These are phyloP conservation scores for Salvelinus sp. DNA, from an alignment of 2,113 vertebrate species.

Conservation along the genomic window DNA sequence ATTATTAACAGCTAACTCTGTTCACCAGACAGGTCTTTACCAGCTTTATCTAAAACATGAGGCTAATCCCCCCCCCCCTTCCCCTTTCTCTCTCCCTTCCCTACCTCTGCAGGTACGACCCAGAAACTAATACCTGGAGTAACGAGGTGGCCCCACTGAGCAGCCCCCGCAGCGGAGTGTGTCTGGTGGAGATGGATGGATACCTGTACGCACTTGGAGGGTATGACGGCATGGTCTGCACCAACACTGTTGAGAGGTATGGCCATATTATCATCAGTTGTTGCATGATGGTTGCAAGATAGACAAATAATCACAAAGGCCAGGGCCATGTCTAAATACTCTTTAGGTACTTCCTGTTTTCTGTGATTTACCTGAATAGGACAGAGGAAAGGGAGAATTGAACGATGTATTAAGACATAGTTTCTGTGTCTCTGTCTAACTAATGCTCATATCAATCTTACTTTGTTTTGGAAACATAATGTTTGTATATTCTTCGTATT, in stretches of 20 bases:
- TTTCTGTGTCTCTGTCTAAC: no score
- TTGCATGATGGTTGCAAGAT: no score
- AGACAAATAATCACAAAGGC: no score
- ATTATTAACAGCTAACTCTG: no score
- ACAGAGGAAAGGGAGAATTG: no score
- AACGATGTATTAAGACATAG: no score
- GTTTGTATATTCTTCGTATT: background rate
- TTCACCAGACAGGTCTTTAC: no score
- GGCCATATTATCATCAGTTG: background rate
- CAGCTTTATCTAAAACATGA: no score
- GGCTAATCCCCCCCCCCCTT: background rate
- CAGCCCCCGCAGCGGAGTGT: slow-evolving; percentile 59
- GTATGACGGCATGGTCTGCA: slow-evolving; percentile 57
- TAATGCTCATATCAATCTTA: no score
- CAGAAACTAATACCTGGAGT: slow-evolving; percentile 66
- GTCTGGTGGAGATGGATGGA: slow-evolving; percentile 62
- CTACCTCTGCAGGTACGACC: slow-evolving; percentile 55
- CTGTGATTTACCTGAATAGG: no score
- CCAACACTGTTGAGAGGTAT: slow-evolving; percentile 67
- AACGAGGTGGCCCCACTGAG: slow-evolving; percentile 66
- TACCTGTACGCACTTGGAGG: slow-evolving; percentile 66
- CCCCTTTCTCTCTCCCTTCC: background rate
- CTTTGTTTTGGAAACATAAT: background rate
- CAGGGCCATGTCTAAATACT: no score
- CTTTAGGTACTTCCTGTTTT: no score